phyloP scores from a whole-genome alignment of 2,888 invertebrate species.

The Willowsia nigromaculata region DNA sequence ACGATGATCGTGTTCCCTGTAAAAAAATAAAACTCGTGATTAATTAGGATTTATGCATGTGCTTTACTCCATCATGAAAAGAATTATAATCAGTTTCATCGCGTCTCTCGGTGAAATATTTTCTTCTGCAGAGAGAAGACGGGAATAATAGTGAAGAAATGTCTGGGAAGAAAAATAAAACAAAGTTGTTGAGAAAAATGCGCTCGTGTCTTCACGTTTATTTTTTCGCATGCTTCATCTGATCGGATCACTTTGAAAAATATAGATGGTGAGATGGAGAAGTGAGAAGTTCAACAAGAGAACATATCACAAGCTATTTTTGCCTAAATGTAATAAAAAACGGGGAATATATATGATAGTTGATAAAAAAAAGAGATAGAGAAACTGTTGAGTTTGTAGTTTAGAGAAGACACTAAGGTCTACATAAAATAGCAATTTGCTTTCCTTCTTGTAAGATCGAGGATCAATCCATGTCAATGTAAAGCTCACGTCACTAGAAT shows the following conservation, averaged over 20 bases:
- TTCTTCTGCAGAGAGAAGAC: background rate
- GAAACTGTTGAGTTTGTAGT: conserved; percentile 13
- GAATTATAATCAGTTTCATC: background rate
- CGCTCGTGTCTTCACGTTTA: background rate
- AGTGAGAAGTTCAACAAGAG: background rate
- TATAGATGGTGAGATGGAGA: background rate
- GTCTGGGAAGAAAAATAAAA: background rate
- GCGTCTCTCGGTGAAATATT: background rate
- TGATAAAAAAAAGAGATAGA: background rate
- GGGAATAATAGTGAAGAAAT: background rate
- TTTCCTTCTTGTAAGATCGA: too few relatives aligned
- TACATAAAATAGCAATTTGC: conserved; percentile 12
- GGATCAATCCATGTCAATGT: background rate
- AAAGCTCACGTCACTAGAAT: background rate
- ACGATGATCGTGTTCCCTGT: background rate
- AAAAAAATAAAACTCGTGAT: conserved; percentile 26
- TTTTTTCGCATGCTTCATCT: background rate
- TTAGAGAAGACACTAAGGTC: background rate
- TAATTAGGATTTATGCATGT: conserved; percentile 55
- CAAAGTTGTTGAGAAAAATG: background rate
- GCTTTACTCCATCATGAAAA: conserved; percentile 22
- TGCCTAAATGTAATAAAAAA: background rate
- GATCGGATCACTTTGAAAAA: background rate
- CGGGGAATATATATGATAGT: background rate
- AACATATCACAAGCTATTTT: background rate